Base-by-base conservation (phyloP, 1,140 invertebrate genomes). In the Drosophila triauraria region DNA sequence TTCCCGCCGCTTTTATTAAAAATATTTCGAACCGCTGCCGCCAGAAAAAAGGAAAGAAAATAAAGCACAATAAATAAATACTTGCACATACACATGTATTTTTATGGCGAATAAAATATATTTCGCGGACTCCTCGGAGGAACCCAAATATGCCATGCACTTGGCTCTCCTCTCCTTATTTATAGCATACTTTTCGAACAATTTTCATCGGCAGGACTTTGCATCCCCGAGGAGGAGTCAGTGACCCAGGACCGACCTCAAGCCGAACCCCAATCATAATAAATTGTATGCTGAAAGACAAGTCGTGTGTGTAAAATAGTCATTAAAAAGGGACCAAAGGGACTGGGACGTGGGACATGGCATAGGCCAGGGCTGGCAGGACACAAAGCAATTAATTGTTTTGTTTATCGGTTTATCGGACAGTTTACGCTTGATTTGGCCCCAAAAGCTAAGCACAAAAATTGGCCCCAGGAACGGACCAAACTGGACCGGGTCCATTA, bases 281-380 rank as follows among this genome's bases (percentile, higher is more conserved):
- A 87, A 84, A 87, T 88, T 71, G 85, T 81, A 61, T 77, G 65
- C 50, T 62, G 64, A 71, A 79, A 82, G 81, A 59, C 70, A 79
- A 90, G 85, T 90, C 85, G 85, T 88, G 84, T 88, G 84, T 88
- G 82, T 88, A 84, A 87, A 87, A 84, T 88, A 84, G 80, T 87
- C 84, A 87, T 87, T 88, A 87, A 87, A 87, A 88, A 78, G 74
- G 72, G 77, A 67, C 60, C 61, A 40, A 35, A 51, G 15, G 63
- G 48, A 30, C 27, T 7, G 27, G 27, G 27, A 30, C 27, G 6
- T 30, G 15, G 63, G 48, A 61, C 20, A 32, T 32, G 12, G 35
- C 58, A 30, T 17, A 56, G 43, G 30, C 40, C 46, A 51, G 32
- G 32, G 54, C 35, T 30, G 20, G 0, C 61, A 12, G 51, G 13